A percentile compares a stretch with the other conserved stretches of the same genome.
These are phyloP conservation scores for Fregetta grallaria DNA, from an alignment of 2,113 vertebrate species.

Conservation along the genomic window DNA sequence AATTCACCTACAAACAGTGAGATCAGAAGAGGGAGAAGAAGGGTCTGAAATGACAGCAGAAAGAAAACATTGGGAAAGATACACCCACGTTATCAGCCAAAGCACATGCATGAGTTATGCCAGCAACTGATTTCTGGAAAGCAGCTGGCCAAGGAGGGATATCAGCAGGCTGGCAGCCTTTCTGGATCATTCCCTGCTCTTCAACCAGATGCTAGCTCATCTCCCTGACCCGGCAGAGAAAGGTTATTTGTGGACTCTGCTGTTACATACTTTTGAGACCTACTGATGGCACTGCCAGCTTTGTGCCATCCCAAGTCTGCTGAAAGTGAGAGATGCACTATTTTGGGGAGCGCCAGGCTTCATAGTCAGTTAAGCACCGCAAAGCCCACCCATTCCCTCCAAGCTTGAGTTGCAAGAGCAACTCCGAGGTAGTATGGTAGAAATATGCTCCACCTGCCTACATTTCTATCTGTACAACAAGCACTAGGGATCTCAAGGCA, in stretches of 20 bases:
- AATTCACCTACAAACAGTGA: background rate
- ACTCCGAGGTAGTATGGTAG: background rate
- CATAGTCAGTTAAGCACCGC: background rate
- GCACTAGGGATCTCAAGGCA: background rate
- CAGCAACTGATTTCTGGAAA: background rate
- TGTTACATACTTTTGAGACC: background rate
- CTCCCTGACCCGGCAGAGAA: background rate
- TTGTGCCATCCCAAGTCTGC: background rate
- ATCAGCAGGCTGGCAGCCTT: background rate
- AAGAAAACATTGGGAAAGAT: background rate
- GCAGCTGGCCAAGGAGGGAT: background rate
- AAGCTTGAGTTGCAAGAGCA: background rate
- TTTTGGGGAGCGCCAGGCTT: background rate
- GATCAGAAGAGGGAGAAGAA: no score
- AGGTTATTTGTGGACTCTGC: background rate
- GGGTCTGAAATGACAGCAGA: background rate
- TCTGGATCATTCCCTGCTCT: background rate
- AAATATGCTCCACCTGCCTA: background rate
- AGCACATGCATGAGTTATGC: rapidly evolving
- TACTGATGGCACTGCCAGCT: background rate
- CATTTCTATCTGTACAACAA: background rate
- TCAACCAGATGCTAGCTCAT: background rate
- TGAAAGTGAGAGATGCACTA: background rate
- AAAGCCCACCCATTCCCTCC: background rate
- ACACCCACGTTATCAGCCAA: background rate